Evolutionary conservation across 2,113 vertebrate genomes (phyloP).

Genomic region (Callorhinus ursinus): DNA sequence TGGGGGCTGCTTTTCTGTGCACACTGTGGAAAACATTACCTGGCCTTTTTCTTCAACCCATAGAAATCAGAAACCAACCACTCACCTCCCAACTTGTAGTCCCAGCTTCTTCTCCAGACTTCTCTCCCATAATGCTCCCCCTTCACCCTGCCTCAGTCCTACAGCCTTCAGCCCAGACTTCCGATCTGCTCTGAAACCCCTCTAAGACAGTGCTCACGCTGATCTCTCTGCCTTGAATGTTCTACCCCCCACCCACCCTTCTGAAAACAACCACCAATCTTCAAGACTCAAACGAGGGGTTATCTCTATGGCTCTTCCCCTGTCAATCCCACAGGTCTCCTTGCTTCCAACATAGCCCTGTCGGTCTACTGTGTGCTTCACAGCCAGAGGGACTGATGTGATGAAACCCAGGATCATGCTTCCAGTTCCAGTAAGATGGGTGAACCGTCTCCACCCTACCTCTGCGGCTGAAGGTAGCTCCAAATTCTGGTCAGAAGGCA

Average conservation of each 20-base stretch:
- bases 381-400: background rate
- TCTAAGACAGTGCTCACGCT: background rate
- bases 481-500: background rate
- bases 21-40: slow-evolving; percentile 68
- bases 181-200: background rate
- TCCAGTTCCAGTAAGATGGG: background rate
- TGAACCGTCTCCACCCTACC: too few species aligned
- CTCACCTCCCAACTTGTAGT: background rate
- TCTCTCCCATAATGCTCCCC: too few species aligned
- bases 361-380: too few species aligned
- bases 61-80: slow-evolving; percentile 23
- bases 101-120: background rate
- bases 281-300: background rate
- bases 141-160: background rate
- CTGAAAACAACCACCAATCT: background rate
- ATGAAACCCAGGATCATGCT: background rate
- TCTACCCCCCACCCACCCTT: background rate
- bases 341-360: background rate
- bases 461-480: background rate
- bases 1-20: slow-evolving; percentile 60
- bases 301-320: background rate
- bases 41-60: slow-evolving; percentile 48
- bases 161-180: background rate
- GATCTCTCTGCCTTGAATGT: background rate
- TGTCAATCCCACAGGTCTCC: background rate